phyloP scores from a whole-genome alignment of 2,888 invertebrate species.

The Ochropleura leucogaster region DNA sequence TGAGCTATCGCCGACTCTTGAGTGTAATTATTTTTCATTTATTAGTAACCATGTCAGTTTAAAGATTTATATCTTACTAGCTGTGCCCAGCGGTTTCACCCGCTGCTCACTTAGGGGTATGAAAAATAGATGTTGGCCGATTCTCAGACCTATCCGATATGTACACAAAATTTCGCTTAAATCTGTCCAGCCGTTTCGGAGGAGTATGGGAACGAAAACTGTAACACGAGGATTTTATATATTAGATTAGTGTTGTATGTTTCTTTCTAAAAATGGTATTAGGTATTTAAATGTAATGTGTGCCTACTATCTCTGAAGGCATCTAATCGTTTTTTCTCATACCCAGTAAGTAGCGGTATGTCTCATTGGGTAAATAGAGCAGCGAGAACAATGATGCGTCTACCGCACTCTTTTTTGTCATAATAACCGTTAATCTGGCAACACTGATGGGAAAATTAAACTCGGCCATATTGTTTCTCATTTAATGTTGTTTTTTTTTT shows the following conservation, averaged over 20 bases:
- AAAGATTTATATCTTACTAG: too few species aligned
- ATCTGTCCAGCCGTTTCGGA: too few species aligned
- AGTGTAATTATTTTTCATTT: too few species aligned
- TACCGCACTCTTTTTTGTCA: constrained; percentile 74
- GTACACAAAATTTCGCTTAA: too few species aligned
- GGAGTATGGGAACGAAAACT: too few species aligned
- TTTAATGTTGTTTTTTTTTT: constrained; percentile 58
- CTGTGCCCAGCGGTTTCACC: too few species aligned
- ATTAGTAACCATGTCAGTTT: too few species aligned
- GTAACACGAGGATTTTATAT: too few species aligned
- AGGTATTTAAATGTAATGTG: constrained; percentile 32
- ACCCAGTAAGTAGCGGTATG: constrained; percentile 73
- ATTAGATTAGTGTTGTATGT: background rate
- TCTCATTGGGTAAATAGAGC: constrained; percentile 85
- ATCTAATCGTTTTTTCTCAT: constrained; percentile 61
- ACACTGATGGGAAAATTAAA: constrained; percentile 74
- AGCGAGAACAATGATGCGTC: constrained; percentile 85
- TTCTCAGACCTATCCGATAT: too few species aligned
- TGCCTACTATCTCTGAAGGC: constrained; percentile 41
- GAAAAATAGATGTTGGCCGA: too few species aligned
- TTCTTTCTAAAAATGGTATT: constrained; percentile 4
- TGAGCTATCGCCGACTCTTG: too few species aligned
- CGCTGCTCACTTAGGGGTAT: too few species aligned
- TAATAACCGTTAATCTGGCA: constrained; percentile 76
- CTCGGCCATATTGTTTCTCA: constrained; percentile 62